Evolutionary conservation across 2,113 vertebrate species (phyloP).

Genomic region (Mus musculus): DNA sequence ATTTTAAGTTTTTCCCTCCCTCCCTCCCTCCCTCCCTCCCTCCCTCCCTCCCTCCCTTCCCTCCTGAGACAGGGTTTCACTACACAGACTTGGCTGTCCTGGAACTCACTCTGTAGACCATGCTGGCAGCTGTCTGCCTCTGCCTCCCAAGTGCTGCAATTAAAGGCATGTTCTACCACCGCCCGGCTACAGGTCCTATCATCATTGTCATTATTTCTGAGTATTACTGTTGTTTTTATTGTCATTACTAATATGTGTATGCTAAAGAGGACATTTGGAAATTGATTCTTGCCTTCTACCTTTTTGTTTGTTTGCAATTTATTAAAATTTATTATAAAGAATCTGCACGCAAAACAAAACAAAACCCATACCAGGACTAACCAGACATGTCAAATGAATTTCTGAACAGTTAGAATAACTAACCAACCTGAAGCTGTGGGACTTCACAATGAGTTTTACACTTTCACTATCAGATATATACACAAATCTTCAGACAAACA

Average conservation of each 20-base stretch:
- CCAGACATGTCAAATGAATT: not conserved
- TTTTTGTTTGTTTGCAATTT: not conserved
- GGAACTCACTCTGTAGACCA: not conserved
- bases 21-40: not conserved
- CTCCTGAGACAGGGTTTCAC: not conserved
- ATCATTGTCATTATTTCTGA: not conserved
- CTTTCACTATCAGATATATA: not conserved
- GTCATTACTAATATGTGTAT: not conserved
- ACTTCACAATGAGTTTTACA: not conserved
- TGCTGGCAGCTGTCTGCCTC: not conserved
- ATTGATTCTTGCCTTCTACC: not conserved
- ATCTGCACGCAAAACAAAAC: not conserved
- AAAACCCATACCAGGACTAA: not conserved
- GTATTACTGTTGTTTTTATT: not conserved
- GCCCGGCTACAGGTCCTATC: not conserved
- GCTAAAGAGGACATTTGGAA: not conserved
- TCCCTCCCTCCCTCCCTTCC: not conserved
- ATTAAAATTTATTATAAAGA: not conserved
- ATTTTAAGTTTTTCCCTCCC: not conserved
- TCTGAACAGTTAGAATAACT: not conserved
- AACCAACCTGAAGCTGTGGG: not conserved
- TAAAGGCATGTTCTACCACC: not conserved
- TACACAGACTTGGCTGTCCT: not conserved
- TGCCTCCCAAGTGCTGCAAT: not conserved
- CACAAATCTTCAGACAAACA: not conserved